phyloP scores from a whole-genome alignment of 1,140 invertebrate species.

The Anoplophora glabripennis region DNA sequence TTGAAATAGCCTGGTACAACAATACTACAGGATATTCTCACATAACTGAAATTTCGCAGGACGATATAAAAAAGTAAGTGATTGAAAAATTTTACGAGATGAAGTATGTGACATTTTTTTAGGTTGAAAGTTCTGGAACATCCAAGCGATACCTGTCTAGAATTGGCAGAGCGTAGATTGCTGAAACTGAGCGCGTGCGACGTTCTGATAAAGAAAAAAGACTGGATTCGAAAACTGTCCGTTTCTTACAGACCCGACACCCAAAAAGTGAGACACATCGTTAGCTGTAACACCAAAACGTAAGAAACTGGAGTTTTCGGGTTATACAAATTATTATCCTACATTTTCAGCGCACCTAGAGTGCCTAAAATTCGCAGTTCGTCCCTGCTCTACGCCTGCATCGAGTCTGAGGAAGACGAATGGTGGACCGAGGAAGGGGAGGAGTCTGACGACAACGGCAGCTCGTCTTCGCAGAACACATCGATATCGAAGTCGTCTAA shows the following conservation, averaged over 20 bases:
- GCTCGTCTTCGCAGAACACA: conserved; percentile 18
- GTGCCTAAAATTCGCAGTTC: conserved; percentile 26
- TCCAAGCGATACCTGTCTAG: conserved; percentile 33
- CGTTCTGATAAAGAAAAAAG: conserved; percentile 38
- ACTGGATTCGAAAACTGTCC: conserved; percentile 42
- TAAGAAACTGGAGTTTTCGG: no score
- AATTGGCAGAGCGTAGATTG: conserved; percentile 35
- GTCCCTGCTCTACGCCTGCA: conserved; percentile 20
- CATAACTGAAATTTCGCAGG: conserved; percentile 30
- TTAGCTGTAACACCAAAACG: conserved; percentile 28
- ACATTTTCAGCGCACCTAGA: conserved; percentile 9
- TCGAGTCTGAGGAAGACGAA: conserved; percentile 44
- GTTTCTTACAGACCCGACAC: conserved; percentile 32
- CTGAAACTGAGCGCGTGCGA: conserved; percentile 39
- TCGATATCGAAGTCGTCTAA: conserved; percentile 18
- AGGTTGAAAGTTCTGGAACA: conserved; percentile 42
- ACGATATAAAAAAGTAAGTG: conserved; percentile 43
- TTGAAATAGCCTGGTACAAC: conserved; percentile 41
- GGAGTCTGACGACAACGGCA: conserved; percentile 31
- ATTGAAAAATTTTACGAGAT: background rate
- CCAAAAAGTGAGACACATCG: conserved; percentile 31
- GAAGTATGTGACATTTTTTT: conserved; percentile 22
- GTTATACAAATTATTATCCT: background rate
- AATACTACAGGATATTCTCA: conserved; percentile 29
- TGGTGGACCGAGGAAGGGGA: conserved; percentile 47